These are phyloP conservation scores for Xanthia togata DNA, from an alignment of 2,888 invertebrate species.

Conservation along the genomic window DNA sequence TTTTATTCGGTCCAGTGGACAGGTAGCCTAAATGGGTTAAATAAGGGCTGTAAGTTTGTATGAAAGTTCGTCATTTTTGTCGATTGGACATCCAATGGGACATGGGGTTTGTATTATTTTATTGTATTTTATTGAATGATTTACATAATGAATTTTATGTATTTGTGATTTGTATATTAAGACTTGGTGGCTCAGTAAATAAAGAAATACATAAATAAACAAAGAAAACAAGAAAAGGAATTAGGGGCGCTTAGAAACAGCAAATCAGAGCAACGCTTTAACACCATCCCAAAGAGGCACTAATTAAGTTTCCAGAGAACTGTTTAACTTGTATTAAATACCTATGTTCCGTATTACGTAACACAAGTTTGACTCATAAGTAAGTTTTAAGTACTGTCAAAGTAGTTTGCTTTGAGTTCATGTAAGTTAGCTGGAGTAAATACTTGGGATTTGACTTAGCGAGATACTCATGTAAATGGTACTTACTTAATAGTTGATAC, in stretches of 20 bases:
- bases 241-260: not conserved
- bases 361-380: conserved; percentile 51
- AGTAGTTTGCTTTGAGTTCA: conserved; percentile 58
- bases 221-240: not conserved
- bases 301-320: conserved; percentile 58
- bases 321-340: conserved; percentile 64
- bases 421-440: conserved; percentile 61
- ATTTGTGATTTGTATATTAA: too few species aligned
- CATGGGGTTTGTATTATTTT: too few species aligned
- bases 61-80: too few species aligned
- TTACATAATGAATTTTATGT: too few species aligned
- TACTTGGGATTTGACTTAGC: conserved; percentile 58
- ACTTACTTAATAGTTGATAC: conserved; percentile 4
- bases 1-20: too few species aligned
- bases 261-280: not conserved
- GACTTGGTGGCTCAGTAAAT: not conserved
- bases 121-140: too few species aligned
- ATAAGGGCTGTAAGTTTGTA: too few species aligned
- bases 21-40: too few species aligned
- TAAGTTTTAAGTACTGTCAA: conserved; percentile 65
- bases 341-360: conserved; percentile 41
- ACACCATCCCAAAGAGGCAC: not conserved
- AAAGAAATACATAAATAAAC: not conserved
- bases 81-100: too few species aligned
- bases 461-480: conserved; percentile 34